Conservation (phyloP, 2,113 vertebrate genomes). For the Chunga burmeisteri region DNA sequence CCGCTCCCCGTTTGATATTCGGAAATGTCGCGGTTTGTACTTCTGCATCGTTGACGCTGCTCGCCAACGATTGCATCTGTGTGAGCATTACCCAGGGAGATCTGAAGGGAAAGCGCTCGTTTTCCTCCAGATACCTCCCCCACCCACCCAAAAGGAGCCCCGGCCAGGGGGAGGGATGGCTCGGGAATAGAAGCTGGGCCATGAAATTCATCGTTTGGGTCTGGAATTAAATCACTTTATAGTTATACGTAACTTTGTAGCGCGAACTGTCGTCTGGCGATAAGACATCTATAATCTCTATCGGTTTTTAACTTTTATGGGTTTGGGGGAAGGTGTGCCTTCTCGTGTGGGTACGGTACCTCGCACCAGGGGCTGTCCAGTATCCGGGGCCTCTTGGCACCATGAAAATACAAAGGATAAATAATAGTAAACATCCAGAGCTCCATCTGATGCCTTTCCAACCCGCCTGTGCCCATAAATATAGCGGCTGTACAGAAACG, state of each 20-base stretch:
- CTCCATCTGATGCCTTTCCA: not conserved
- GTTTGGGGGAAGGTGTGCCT: not conserved
- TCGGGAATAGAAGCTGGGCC: not conserved
- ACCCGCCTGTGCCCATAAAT: not conserved
- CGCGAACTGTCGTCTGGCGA: not conserved
- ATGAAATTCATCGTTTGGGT: not conserved
- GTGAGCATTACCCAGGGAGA: not conserved
- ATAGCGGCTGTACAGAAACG: not conserved
- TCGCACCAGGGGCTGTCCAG: not conserved
- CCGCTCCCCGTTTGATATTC: not conserved
- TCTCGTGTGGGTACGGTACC: rapidly evolving
- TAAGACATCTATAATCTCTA: not conserved
- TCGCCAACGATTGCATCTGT: not conserved
- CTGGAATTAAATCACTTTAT: not conserved
- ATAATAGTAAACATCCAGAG: not conserved
- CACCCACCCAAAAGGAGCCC: not conserved
- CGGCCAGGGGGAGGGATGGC: not conserved
- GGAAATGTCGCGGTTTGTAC: slow-evolving; percentile 44
- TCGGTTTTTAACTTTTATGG: not conserved
- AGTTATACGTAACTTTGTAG: not conserved
- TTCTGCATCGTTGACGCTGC: not conserved
- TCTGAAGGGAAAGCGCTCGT: not conserved
- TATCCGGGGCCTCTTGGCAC: not conserved
- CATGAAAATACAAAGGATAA: not conserved
- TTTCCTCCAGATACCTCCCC: not conserved